Evolutionary conservation across 35 echinoderm and acorn worm genomes (phyloP).

Genomic region (Antedon bifida): DNA sequence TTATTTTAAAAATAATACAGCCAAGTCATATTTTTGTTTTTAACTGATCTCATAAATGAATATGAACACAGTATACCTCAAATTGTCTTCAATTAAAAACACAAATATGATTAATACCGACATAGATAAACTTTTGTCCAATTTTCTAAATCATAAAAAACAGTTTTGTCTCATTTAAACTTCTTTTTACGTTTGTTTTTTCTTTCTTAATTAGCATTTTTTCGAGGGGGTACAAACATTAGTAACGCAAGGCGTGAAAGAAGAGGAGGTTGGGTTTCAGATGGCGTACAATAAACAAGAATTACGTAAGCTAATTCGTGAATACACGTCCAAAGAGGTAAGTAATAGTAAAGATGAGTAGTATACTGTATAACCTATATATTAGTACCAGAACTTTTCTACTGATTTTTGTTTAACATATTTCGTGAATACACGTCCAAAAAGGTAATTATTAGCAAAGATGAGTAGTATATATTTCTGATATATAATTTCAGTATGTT

Average conservation of each 20-base stretch:
- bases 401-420: too few relatives aligned
- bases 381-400: too few relatives aligned
- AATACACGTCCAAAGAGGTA: conserved; percentile 96
- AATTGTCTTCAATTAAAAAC: too few relatives aligned
- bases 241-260: conserved; percentile 83
- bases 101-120: too few relatives aligned
- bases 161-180: too few relatives aligned
- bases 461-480: neutral
- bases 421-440: conserved; percentile 93
- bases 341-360: neutral
- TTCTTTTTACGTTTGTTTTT: conserved; percentile 4
- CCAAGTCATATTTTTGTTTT: too few relatives aligned
- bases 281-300: conserved; percentile 98
- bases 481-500: too few relatives aligned
- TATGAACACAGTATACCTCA: too few relatives aligned
- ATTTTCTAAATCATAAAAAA: too few relatives aligned
- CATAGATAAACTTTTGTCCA: too few relatives aligned
- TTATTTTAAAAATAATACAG: too few relatives aligned
- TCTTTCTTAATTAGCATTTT: conserved; percentile 87
- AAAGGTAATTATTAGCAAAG: conserved; percentile 31
- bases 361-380: neutral
- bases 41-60: too few relatives aligned
- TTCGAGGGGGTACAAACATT: conserved; percentile 91
- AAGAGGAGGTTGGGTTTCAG: conserved; percentile 96
- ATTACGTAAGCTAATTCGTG: conserved; percentile 80